These are phyloP conservation scores for Aspidiotus rigidus DNA, from an alignment of 2,888 invertebrate species.

Conservation along the genomic window DNA sequence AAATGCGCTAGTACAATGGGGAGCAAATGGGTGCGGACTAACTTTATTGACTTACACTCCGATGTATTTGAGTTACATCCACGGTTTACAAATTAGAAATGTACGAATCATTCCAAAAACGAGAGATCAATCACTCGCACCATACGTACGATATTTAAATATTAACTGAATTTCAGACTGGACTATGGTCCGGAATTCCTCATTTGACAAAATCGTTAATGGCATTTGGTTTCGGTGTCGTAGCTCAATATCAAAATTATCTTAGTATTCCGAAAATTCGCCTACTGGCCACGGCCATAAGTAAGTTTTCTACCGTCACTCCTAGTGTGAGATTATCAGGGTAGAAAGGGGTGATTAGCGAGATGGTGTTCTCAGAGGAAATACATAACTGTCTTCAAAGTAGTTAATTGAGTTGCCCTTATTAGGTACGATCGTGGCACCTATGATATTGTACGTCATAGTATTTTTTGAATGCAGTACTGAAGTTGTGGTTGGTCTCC, in stretches of 20 bases:
- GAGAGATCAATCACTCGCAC: too few relatives aligned
- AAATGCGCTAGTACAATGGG: slow-evolving; percentile 55
- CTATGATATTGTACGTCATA: slow-evolving; percentile 52
- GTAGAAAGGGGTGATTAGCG: too few relatives aligned
- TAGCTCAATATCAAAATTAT: slow-evolving; percentile 51
- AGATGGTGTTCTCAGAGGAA: too few relatives aligned
- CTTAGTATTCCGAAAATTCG: slow-evolving; percentile 54
- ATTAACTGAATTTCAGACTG: slow-evolving; percentile 35
- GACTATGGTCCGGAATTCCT: slow-evolving; percentile 38
- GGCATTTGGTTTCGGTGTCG: slow-evolving; percentile 36
- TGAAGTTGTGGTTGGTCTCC: slow-evolving; percentile 50
- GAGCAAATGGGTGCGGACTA: slow-evolving; percentile 59
- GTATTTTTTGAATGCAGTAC: slow-evolving; percentile 57
- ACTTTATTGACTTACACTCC: slow-evolving; percentile 62
- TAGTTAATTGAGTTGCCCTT: slow-evolving; percentile 1
- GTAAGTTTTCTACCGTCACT: slow-evolving; percentile 46
- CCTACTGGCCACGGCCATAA: slow-evolving; percentile 53
- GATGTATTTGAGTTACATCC: slow-evolving; percentile 58
- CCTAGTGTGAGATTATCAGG: too few relatives aligned
- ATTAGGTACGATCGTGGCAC: slow-evolving; percentile 53
- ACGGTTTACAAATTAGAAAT: slow-evolving; percentile 50
- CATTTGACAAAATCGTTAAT: slow-evolving; percentile 37
- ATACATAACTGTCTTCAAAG: too few relatives aligned
- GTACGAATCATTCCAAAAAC: too few relatives aligned
- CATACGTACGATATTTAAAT: too few relatives aligned